Evolutionary conservation across 2,113 vertebrate species (phyloP), one percentile per base, ranked within the genome.

Genomic region (Glaucidium brasilianum): DNA sequence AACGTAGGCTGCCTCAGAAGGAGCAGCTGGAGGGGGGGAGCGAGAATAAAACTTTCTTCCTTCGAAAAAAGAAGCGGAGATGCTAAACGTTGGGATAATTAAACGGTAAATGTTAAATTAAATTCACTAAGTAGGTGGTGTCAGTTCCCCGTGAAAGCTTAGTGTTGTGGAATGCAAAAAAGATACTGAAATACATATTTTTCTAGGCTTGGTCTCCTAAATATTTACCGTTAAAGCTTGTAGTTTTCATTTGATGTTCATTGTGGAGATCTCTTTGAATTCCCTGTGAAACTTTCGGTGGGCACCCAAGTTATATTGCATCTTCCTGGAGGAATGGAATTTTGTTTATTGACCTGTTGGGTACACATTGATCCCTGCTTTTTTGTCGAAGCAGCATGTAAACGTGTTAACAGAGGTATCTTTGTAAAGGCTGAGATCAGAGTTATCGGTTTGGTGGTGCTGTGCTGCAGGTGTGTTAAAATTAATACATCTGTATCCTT

Each of bases 1-100:
- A 2, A 4, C 1, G 58, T 2, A 6, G 47, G 6, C n/a, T 14
- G n/a, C 37, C 5, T 37, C 47, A 16, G 35, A 11, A n/a, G 12
- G 23, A 34, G 5, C 34, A 14, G 34, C 4, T 29, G 50, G 18
- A 4, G 17, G 9, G 10, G 9, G 11, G 1, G 45, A 37, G 21
- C 35, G 6, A 27, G 2, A 43, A 3, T 39, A 13, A 59, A 76
- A 12, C 23, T 15, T 64, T 5, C 13, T 3, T 72, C 27, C 41
- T 47, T 15, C 19, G 25, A 15, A 67, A 15, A 47, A 20, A 59
- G 41, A 29, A 63, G 26, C 29, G 41, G 37, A 15, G 71, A 10
- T 18, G 26, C 32, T 6, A 64, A 41, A 18, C 43, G 4, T 12
- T 62, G 16, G 22, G 7, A 37, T 50, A 37, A 71, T 32, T 60